Percentiles rank a stretch among this genome's conserved stretches.
Conservation (phyloP, 2,888 invertebrate genomes). For the Oasisia sp. region DNA sequence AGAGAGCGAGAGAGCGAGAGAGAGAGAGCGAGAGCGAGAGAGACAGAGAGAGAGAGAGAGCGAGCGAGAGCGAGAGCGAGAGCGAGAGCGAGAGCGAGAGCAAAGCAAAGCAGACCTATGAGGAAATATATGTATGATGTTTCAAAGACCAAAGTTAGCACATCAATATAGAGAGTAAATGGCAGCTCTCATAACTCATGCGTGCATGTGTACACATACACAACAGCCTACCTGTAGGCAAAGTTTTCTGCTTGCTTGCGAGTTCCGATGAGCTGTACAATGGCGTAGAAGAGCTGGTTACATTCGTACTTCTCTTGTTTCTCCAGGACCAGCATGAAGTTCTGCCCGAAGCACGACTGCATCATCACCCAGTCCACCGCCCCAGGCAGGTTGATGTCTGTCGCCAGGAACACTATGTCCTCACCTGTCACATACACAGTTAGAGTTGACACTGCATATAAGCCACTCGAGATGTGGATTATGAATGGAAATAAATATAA, state of each 20-base stretch:
- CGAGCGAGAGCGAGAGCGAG: no score
- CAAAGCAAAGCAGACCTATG: no score
- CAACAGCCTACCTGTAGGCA: conserved; percentile 81
- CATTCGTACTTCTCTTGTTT: conserved; percentile 89
- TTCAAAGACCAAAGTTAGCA: no score
- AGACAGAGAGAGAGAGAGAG: no score
- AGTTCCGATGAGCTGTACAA: conserved; percentile 98
- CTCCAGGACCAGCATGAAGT: conserved; percentile 99
- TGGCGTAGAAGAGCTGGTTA: conserved; percentile 76
- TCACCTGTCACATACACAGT: conserved; percentile 73
- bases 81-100: no score
- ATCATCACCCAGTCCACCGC: conserved; percentile 99
- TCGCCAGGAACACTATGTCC: conserved; percentile 99
- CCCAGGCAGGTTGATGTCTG: conserved; percentile 98
- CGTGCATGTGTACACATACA: background rate
- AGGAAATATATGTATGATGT: no score
- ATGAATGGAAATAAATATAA: no score
- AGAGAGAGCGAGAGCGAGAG: no score
- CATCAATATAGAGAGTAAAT: no score
- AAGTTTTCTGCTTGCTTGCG: conserved; percentile 99
- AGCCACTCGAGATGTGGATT: no score
- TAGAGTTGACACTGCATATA: background rate
- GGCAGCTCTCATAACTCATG: no score
- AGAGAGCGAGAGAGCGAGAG: no score
- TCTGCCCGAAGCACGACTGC: conserved; percentile 99